Evolutionary conservation across 1,140 invertebrate genomes (phyloP), one percentile per base, ranked within the genome.

Genomic region (Matsumurasca onukii): DNA sequence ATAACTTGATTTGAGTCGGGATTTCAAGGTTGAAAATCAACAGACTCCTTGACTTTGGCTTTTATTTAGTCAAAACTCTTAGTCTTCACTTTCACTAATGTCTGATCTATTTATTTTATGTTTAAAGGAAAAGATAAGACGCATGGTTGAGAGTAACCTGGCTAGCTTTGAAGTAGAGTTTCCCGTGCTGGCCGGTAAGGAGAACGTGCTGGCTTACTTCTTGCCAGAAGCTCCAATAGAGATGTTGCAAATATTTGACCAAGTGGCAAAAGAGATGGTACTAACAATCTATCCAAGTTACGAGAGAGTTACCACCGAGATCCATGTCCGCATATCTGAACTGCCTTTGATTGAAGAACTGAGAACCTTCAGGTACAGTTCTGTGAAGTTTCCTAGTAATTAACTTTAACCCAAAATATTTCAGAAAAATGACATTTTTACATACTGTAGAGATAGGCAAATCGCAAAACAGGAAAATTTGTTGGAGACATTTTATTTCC

Each of bases 341-440:
- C 81, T 99, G 20, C 97, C 98, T 0, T 80, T 99, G 0, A 92
- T 98, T 74, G 98, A 99, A 83, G 97, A 99, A 74, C 82, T 99
- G 48, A 85, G 98, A 72, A 95, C 94, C 3, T 92, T 99, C 74
- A 88, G 90, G 89, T 90, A 80, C 73, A 66, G 61, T 52, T 5
- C 34, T 39, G 17, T 39, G 17, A 5, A 9, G 34, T n/a, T n/a
- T n/a, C n/a, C n/a, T n/a, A n/a, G n/a, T n/a, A n/a, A n/a, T n/a
- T n/a, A n/a, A n/a, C n/a, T n/a, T n/a, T n/a, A n/a, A n/a, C n/a
- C n/a, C n/a, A n/a, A n/a, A n/a, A n/a, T n/a, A n/a, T n/a, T n/a
- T n/a, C n/a, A n/a, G n/a, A n/a, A n/a, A n/a, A n/a, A n/a, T n/a
- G n/a, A n/a, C n/a, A n/a, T n/a, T n/a, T n/a, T n/a, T n/a, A n/a